Evolutionary conservation across 2,797 vertebrate species (phyloP).

Genomic region (Steatocranus sp.): DNA sequence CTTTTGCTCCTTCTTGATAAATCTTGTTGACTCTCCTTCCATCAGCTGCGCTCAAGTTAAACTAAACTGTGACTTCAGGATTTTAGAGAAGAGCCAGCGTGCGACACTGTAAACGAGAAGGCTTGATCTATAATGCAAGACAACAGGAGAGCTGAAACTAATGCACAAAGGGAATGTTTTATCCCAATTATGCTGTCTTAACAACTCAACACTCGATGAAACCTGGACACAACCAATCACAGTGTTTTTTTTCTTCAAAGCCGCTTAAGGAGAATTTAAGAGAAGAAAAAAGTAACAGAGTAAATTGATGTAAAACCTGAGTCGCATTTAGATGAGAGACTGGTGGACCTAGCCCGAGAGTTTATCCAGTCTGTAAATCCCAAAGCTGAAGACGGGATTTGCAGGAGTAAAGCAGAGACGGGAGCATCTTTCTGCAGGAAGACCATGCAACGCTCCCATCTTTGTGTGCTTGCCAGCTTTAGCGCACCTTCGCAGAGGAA

Average conservation of each 20-base stretch:
- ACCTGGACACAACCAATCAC: neutral
- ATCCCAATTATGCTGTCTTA: neutral
- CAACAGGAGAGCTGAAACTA: neutral
- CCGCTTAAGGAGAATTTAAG: neutral
- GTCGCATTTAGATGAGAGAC: constrained; percentile 2
- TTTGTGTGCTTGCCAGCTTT: constrained; percentile 1
- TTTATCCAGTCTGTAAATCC: neutral
- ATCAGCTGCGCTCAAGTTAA: neutral
- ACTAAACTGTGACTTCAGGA: neutral
- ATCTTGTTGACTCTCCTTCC: neutral
- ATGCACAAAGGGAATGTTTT: neutral
- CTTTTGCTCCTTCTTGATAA: neutral
- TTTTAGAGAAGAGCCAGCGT: neutral
- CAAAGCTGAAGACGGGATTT: constrained; percentile 1
- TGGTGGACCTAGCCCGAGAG: neutral
- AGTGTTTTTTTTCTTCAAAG: neutral
- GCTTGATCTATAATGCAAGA: neutral
- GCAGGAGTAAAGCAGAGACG: neutral
- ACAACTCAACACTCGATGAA: neutral
- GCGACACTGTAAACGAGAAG: neutral
- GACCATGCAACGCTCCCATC: neutral
- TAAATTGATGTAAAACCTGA: neutral
- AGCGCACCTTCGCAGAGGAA: neutral
- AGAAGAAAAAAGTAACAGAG: neutral
- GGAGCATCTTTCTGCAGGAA: neutral